Evolutionary conservation across 2,888 invertebrate species (phyloP).

Genomic region (Noctua pronuba): DNA sequence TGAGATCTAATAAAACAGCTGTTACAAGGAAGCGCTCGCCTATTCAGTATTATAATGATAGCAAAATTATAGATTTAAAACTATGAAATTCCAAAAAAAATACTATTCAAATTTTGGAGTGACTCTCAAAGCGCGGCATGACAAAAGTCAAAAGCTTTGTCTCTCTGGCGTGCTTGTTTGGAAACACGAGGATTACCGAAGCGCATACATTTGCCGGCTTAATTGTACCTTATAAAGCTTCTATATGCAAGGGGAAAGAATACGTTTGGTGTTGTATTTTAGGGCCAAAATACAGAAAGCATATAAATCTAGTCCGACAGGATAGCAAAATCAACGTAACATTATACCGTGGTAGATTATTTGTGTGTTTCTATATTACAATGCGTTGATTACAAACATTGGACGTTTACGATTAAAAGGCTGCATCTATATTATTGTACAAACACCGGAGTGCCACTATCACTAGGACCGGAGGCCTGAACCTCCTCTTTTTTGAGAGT

Average conservation of each 20-base stretch:
- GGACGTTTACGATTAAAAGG: background rate
- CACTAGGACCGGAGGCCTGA: background rate
- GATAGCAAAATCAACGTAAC: conserved; percentile 47
- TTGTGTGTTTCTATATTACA: conserved; percentile 57
- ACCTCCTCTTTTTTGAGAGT: background rate
- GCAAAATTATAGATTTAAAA: background rate
- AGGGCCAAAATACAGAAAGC: background rate
- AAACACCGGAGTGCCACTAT: background rate
- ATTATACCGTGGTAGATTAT: conserved; percentile 54
- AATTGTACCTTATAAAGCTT: background rate
- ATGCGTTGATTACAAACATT: conserved; percentile 39
- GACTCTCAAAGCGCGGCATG: background rate
- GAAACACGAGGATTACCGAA: background rate
- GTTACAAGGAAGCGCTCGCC: background rate
- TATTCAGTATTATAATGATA: background rate
- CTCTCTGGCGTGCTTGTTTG: background rate
- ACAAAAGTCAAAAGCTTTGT: background rate
- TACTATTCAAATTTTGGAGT: background rate
- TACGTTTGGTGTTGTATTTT: background rate
- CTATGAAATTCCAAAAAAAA: background rate
- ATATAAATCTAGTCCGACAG: conserved; percentile 20
- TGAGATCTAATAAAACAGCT: background rate
- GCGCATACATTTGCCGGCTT: background rate
- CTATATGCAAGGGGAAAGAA: background rate
- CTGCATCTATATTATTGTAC: background rate